Conservation (phyloP, 1,140 invertebrate genomes). For the Phortica variegata region DNA sequence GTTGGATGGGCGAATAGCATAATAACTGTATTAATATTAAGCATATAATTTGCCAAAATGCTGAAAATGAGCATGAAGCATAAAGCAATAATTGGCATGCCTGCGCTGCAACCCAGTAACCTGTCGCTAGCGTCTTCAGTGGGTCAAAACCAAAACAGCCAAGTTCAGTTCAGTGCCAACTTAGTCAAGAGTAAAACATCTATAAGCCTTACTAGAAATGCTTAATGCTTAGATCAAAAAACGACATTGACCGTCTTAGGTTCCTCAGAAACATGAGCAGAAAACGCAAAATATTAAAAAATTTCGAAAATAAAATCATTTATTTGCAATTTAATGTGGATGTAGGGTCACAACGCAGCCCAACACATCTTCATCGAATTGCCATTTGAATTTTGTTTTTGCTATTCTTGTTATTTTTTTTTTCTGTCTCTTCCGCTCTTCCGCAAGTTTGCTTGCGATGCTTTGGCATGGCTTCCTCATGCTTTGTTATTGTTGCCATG, state of each 20-base stretch:
- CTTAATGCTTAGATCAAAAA: conserved; percentile 50
- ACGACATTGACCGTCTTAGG: conserved; percentile 50
- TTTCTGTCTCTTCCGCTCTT: neutral
- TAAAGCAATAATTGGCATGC: too few relatives aligned
- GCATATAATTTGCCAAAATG: neutral
- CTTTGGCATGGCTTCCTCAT: too few relatives aligned
- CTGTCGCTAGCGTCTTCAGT: conserved; percentile 21
- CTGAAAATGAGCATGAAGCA: conserved; percentile 2
- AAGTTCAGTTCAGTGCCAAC: conserved; percentile 36
- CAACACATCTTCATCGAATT: conserved; percentile 22
- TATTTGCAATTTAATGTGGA: conserved; percentile 44
- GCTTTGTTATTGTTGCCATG: too few relatives aligned
- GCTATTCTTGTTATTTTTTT: conserved; percentile 3
- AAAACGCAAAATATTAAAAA: conserved; percentile 30
- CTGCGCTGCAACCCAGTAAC: conserved; percentile 12
- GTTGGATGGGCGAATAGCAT: too few relatives aligned
- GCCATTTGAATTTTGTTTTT: conserved; percentile 5
- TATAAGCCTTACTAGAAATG: conserved; percentile 29
- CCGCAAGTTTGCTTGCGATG: too few relatives aligned
- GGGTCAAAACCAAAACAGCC: conserved; percentile 30
- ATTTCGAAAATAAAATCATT: conserved; percentile 31
- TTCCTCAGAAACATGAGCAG: conserved; percentile 7
- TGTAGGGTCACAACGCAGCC: conserved; percentile 23
- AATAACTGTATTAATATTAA: neutral
- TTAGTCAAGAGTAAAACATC: conserved; percentile 10